A percentile compares a stretch with the other conserved stretches of the same genome.
phyloP scores from a whole-genome alignment of 2,888 invertebrate genomes.

The Argyra leucocephala region DNA sequence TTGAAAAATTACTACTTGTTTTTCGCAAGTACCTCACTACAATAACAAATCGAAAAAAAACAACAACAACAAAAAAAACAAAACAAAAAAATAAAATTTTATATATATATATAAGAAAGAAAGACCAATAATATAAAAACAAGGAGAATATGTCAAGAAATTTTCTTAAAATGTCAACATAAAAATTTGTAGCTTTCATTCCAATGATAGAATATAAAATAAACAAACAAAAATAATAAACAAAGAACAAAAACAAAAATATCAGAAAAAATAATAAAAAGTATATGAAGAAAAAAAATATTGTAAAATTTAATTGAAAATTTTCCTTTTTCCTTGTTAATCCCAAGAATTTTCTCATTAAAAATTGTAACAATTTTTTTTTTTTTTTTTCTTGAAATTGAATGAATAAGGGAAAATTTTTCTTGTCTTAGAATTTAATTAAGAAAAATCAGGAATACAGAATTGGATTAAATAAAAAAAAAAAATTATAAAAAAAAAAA shows the following conservation, averaged over 20 bases:
- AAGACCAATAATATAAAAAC: neutral
- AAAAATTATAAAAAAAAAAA: neutral
- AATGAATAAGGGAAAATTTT: neutral
- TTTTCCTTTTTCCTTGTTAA: neutral
- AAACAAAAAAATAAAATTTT: no score
- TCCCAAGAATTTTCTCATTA: constrained; percentile 6
- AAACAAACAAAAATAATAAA: neutral
- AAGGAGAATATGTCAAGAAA: neutral
- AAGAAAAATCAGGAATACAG: neutral
- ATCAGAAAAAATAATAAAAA: neutral
- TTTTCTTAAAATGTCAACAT: constrained; percentile 2
- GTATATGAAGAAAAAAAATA: neutral
- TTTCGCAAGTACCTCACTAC: no score
- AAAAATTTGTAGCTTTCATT: constrained; percentile 1
- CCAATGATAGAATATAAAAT: neutral
- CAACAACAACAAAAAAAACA: neutral
- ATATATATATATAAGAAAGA: no score
- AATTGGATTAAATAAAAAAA: neutral
- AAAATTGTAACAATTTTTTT: neutral
- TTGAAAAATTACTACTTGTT: neutral
- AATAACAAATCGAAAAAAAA: no score
- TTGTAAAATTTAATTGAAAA: constrained; percentile 6
- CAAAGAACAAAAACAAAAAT: neutral
- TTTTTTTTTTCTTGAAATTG: neutral
- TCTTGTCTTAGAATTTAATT: neutral